Conservation (phyloP, 1,140 invertebrate species). For the Solen grandis region DNA sequence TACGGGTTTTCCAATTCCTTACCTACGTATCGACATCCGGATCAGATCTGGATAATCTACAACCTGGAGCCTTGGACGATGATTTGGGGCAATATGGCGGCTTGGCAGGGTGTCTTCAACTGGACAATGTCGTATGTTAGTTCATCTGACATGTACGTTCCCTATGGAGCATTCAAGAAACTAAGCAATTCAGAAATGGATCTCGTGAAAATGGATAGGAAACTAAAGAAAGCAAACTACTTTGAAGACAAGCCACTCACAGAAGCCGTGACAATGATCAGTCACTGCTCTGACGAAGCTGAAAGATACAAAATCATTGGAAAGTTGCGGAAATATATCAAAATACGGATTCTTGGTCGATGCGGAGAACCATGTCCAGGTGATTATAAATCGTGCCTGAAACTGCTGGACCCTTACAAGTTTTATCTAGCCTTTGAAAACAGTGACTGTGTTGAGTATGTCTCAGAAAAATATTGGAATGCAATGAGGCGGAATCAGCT, state of each 20-base stretch:
- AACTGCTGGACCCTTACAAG: too few species aligned
- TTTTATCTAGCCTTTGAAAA: conserved; percentile 79
- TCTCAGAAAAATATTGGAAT: conserved; percentile 77
- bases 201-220: conserved; percentile 82
- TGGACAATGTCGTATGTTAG: too few species aligned
- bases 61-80: too few species aligned
- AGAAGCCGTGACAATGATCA: conserved; percentile 85
- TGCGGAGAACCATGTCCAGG: too few species aligned
- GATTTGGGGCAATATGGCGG: conserved; percentile 38
- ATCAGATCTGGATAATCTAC: too few species aligned
- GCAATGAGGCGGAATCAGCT: conserved; percentile 63
- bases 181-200: conserved; percentile 62
- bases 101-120: conserved; percentile 59
- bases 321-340: conserved; percentile 83
- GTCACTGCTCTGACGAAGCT: too few species aligned
- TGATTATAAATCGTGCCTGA: conserved; percentile 87
- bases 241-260: too few species aligned
- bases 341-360: too few species aligned
- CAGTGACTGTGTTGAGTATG: conserved; percentile 76
- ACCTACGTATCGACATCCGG: conserved; percentile 40
- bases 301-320: conserved; percentile 82
- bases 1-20: conserved; percentile 23
- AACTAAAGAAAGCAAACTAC: too few species aligned
- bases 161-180: too few species aligned
- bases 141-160: too few species aligned